Percentiles rank a stretch among this genome's conserved stretches.
These are phyloP conservation scores for Semicossyphus pulcher DNA, from an alignment of 2,113 vertebrate genomes.

Conservation along the genomic window DNA sequence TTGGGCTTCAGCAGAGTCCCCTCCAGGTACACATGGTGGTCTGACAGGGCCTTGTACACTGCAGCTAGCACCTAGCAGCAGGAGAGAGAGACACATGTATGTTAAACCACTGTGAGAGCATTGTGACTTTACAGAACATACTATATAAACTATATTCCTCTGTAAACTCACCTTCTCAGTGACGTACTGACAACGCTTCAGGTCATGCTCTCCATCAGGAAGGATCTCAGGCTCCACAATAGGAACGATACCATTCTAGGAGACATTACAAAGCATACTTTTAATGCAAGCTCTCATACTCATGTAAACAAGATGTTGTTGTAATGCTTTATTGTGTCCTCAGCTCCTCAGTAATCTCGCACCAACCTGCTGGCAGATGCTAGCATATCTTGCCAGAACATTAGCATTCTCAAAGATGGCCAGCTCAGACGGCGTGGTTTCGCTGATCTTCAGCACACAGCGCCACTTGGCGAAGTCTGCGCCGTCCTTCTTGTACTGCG, in stretches of 20 bases:
- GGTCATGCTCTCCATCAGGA: slow-evolving; percentile 95
- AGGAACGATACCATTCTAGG: slow-evolving; percentile 96
- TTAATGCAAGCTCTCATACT: not conserved
- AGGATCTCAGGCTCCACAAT: slow-evolving; percentile 98
- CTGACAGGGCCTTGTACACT: slow-evolving; percentile 95
- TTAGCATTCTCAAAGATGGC: slow-evolving; percentile 97
- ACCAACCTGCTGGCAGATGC: slow-evolving; percentile 97
- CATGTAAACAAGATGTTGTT: not conserved
- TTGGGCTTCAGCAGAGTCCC: slow-evolving; percentile 97
- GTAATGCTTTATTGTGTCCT: not conserved
- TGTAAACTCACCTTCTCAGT: slow-evolving; percentile 91
- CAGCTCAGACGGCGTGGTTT: slow-evolving; percentile 91
- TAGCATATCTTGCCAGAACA: slow-evolving; percentile 96
- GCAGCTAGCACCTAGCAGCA: slow-evolving; percentile 90
- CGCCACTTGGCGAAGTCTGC: slow-evolving; percentile 99
- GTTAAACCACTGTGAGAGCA: not conserved
- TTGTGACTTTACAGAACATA: no score
- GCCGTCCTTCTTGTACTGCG: slow-evolving; percentile 98
- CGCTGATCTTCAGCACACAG: slow-evolving; percentile 93
- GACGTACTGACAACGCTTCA: slow-evolving; percentile 96
- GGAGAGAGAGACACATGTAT: not conserved
- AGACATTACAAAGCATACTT: slow-evolving; percentile 5
- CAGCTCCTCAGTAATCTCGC: not conserved
- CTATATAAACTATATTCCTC: not conserved
- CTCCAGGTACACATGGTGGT: slow-evolving; percentile 97